Base-by-base conservation (phyloP, 2,113 vertebrate species). In the Polyodon spathula region DNA sequence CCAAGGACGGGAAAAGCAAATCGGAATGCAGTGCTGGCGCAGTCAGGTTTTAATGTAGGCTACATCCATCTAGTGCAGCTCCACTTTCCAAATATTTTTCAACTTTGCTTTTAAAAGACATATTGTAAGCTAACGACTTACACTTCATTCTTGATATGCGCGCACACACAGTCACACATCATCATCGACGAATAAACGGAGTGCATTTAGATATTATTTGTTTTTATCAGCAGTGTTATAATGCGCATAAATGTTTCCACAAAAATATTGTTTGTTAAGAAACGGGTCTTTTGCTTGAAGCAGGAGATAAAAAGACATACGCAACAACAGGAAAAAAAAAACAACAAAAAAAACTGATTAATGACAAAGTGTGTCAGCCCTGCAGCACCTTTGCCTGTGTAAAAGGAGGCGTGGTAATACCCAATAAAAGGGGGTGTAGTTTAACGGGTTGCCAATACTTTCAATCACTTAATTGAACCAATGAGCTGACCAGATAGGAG, bases 391-490 rank as follows among this genome's bases (percentile, higher is more conserved):
- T 62, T 67, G 68, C 73, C 41, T 58, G 73, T n/a, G 76, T 77
- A 71, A 75, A 76, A 77, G 66, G 73, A 71, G 82, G 84, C 78
- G 82, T 73, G 70, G 77, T 74, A 74, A 42, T 53, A 72, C 75
- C 74, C 61, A 71, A 53, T 56, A 52, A 65, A 63, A 75, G 79
- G 77, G 73, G 77, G n/a, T n/a, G n/a, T n/a, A n/a, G 42, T 51
- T 60, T 63, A 70, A 77, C 71, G 50, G 65, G 73, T 68, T 70
- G 63, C 46, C 62, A 69, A 70, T 71, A 65, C 71, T 78, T 66
- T 73, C 81, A 75, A 77, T 85, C 82, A 82, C 63, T 54, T 16
- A 27, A 52, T 71, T 73, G 72, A 68, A 74, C 86, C 86, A 88
- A 88, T 87, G 66, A 84, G 75, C 71, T 77, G 78, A 83, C 66